Evolutionary conservation across 2,797 vertebrate species (phyloP).

Genomic region (Tauraco hartlaubi): DNA sequence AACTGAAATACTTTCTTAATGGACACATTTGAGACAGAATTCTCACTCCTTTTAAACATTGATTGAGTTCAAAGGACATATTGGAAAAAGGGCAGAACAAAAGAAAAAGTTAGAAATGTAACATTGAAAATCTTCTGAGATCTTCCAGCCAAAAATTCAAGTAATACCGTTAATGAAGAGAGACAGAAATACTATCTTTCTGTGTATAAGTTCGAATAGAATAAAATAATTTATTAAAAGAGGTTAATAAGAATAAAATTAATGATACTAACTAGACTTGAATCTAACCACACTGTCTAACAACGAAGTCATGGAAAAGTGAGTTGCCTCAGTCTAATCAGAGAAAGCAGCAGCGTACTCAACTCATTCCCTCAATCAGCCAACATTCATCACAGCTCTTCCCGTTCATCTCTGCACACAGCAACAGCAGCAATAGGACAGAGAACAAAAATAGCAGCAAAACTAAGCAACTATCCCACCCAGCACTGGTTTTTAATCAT

Average conservation of each 20-base stretch:
- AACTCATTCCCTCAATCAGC: neutral
- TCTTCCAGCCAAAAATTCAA: neutral
- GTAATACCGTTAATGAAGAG: neutral
- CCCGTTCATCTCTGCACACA: neutral
- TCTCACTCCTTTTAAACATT: neutral
- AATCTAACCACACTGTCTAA: neutral
- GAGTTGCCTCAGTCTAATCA: neutral
- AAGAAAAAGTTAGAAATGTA: neutral
- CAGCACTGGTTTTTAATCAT: neutral
- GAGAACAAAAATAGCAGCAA: neutral
- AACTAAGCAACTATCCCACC: neutral
- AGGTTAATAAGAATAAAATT: neutral
- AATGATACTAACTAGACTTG: neutral
- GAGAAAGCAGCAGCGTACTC: neutral
- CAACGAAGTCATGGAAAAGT: neutral
- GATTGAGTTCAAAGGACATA: neutral
- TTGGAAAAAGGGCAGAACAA: neutral
- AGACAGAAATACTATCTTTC: neutral
- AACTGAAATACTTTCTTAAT: slow-evolving; percentile 9
- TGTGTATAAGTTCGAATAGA: neutral
- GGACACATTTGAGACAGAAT: neutral
- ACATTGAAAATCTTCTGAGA: neutral
- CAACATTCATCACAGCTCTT: neutral
- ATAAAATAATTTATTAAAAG: neutral
- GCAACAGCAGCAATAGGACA: neutral